Conservation (phyloP, 1,140 invertebrate genomes). For the Choristoneura fumiferana region DNA sequence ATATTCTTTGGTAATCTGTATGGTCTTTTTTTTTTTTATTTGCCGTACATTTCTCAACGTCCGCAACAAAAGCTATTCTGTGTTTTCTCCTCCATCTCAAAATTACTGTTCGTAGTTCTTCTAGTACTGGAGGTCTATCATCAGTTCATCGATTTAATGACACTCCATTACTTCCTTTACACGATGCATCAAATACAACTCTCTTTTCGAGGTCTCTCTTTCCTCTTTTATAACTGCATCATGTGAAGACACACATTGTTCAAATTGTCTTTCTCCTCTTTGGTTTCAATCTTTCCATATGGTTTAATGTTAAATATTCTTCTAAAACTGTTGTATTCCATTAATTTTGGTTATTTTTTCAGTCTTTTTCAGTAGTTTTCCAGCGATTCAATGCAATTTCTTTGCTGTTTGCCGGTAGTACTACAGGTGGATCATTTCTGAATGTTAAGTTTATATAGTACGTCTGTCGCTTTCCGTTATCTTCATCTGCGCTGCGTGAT, state of each 20-base stretch:
- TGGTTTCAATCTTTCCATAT: conserved; percentile 30
- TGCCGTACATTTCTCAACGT: conserved; percentile 36
- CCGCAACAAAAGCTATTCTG: conserved; percentile 24
- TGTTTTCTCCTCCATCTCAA: conserved; percentile 32
- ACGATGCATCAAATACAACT: conserved; percentile 31
- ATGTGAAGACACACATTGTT: conserved; percentile 27
- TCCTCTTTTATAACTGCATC: conserved; percentile 29
- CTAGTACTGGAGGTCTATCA: conserved; percentile 29
- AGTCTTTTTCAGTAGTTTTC: no score
- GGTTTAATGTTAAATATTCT: conserved; percentile 29
- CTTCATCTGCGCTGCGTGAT: no score
- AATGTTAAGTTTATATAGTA: no score
- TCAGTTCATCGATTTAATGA: conserved; percentile 40
- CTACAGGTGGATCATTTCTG: no score
- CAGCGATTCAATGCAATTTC: no score
- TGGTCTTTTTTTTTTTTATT: conserved; percentile 36
- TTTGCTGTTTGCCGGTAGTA: no score
- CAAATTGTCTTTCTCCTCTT: conserved; percentile 17
- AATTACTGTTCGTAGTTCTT: conserved; percentile 26
- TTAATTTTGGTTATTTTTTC: conserved; percentile 16
- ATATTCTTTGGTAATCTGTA: conserved; percentile 49
- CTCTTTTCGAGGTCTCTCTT: conserved; percentile 26
- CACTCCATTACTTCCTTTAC: conserved; percentile 24
- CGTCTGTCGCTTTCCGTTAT: no score
- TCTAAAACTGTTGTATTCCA: conserved; percentile 30